A percentile compares a stretch with the other conserved stretches of the same genome.
Conservation (phyloP, 2,113 vertebrate species). For the Oreocharis arfaki region DNA sequence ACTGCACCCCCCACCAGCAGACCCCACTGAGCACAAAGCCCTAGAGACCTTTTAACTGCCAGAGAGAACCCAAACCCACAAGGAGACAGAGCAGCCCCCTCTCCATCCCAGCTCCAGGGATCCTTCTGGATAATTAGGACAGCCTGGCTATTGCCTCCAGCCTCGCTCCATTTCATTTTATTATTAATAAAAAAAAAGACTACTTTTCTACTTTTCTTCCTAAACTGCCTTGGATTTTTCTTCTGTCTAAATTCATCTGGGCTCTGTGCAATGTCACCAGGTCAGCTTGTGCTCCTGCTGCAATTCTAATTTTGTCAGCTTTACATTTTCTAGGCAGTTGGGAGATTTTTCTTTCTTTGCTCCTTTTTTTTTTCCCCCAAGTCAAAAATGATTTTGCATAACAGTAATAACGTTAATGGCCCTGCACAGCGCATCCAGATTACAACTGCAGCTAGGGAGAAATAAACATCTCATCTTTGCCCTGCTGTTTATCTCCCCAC, state of each 20-base stretch:
- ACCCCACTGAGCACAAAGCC: accelerated
- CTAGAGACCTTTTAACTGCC: background rate
- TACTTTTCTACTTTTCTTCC: background rate
- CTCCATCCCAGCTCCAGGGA: background rate
- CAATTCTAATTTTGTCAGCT: constrained; percentile 18
- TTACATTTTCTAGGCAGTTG: constrained; percentile 31
- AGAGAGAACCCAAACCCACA: accelerated
- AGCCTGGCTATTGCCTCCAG: background rate
- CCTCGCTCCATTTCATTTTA: background rate
- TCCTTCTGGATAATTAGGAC: background rate
- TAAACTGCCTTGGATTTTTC: background rate
- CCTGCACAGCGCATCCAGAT: constrained; percentile 11
- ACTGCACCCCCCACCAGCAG: background rate
- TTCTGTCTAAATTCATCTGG: constrained; percentile 31
- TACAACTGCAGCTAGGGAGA: constrained; percentile 47
- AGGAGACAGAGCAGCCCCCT: accelerated
- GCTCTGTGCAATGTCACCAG: constrained; percentile 37
- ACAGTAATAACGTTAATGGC: constrained; percentile 51
- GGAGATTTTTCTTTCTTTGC: background rate
- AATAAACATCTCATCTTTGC: constrained; percentile 67
- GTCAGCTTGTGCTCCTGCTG: constrained; percentile 25
- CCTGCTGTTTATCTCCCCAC: constrained; percentile 64
- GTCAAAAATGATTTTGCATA: constrained; percentile 58
- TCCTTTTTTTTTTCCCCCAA: background rate
- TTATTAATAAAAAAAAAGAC: background rate